Percentiles rank a stretch among this genome's conserved stretches.
These are phyloP conservation scores for Gonioctena quinquepunctata DNA, from an alignment of 1,140 invertebrate genomes.

Conservation along the genomic window DNA sequence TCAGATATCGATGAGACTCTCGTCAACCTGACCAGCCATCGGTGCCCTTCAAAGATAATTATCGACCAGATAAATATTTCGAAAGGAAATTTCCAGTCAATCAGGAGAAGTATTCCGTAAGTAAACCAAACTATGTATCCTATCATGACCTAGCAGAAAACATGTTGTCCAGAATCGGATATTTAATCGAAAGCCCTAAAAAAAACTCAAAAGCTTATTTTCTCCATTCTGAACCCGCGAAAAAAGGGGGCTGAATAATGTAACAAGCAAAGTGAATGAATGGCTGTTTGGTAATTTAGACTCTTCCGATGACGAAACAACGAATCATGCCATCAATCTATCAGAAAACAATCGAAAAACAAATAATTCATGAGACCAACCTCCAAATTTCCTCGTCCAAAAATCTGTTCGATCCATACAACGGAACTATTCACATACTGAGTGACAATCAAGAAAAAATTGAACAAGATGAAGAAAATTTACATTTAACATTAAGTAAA, in stretches of 20 bases:
- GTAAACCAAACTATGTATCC: too few relatives aligned
- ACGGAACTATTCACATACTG: neutral
- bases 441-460: neutral
- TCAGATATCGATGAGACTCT: too few relatives aligned
- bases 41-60: neutral
- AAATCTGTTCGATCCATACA: neutral
- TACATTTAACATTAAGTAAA: neutral
- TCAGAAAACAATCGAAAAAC: neutral
- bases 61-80: neutral
- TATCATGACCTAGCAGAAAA: too few relatives aligned
- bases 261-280: neutral
- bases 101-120: too few relatives aligned
- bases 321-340: neutral
- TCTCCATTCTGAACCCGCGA: neutral
- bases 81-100: too few relatives aligned
- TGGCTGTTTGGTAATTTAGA: neutral
- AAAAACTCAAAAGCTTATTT: neutral
- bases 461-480: neutral
- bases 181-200: neutral
- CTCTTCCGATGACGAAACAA: neutral
- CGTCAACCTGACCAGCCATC: too few relatives aligned
- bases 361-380: neutral
- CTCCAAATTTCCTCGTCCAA: slow-evolving; percentile 5
- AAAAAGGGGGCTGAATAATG: neutral
- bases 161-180: too few relatives aligned